Evolutionary conservation across 2,888 invertebrate species (phyloP), one percentile per base, ranked within the genome.

Genomic region (Hipparchia sbordonii): DNA sequence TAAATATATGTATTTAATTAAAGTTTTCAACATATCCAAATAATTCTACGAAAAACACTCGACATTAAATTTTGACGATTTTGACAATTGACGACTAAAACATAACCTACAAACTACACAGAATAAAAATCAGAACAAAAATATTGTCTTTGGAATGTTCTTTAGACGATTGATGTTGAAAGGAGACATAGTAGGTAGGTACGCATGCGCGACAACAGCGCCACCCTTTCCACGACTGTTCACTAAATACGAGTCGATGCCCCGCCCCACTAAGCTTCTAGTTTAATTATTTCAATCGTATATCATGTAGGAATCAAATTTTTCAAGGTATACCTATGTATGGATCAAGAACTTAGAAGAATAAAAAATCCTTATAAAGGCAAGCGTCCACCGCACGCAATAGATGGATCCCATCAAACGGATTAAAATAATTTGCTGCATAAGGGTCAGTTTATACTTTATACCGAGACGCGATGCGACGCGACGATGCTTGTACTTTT

Each of bases 21-120:
- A 87, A 80, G 82, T 85, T 80, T 85, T 82, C 87, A 72, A 73
- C 74, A 78, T 77, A 70, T 74, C 74, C 70, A 74, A 76, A 72
- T 80, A 84, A 83, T 82, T 85, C 78, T 82, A 86, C 81, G 85
- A 86, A 88, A 78, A 87, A 85, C 85, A 84, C 83, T 85, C 82
- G 84, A 88, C 85, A 84, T 83, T 8, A 84, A 89, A 39, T 4
- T 4, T 39, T 39, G 39, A 39, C 23, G 23, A 89, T 85, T 91
- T 92, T 92, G 92, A 91, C 92, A 92, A 91, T 87, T 89, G 85
- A 86, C 84, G 85, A 88, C 84, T 89, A 87, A 88, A 93, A 91
- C 90, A 88, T 93, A 93, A 93, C 93, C 93, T 93, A 88, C 84
- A 87, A 87, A 87, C 23, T 23, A 83, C 12, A 23, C 56, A 67